Conservation (phyloP, 1,140 invertebrate genomes). For the Lutraria rhynchaena region DNA sequence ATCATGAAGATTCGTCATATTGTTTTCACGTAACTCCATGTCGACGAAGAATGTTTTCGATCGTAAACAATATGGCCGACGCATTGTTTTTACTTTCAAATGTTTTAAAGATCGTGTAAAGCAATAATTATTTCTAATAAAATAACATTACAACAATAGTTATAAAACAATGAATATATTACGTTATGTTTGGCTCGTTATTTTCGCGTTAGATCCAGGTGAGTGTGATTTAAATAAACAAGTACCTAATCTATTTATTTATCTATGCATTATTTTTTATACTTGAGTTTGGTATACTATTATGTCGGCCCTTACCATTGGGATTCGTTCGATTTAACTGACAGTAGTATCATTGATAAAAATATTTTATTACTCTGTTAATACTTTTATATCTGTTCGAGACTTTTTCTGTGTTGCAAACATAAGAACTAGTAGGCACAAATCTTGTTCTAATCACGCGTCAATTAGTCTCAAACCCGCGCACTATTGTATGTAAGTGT, state of each 20-base stretch:
- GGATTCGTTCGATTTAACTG: background rate
- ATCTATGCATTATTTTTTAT: background rate
- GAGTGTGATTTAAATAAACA: background rate
- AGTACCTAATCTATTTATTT: background rate
- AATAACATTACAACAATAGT: background rate
- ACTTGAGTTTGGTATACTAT: background rate
- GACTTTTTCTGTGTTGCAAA: too few relatives aligned
- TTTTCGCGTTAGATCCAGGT: background rate
- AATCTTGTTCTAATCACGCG: too few relatives aligned
- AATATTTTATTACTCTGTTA: slow-evolving; percentile 16
- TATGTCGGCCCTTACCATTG: background rate
- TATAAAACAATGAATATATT: background rate
- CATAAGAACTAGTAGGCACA: too few relatives aligned
- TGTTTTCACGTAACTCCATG: slow-evolving; percentile 18
- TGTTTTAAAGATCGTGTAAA: background rate
- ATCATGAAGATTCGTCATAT: slow-evolving; percentile 9
- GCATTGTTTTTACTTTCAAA: background rate
- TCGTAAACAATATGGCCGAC: slow-evolving; percentile 15
- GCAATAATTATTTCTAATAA: background rate
- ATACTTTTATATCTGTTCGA: too few relatives aligned
- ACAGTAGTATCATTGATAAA: background rate
- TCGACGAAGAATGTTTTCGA: background rate
- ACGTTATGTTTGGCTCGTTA: background rate
- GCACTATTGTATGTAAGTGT: too few relatives aligned
- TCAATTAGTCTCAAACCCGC: too few relatives aligned